phyloP scores from a whole-genome alignment of 2,888 invertebrate species.

The Trachelus tabidus region DNA sequence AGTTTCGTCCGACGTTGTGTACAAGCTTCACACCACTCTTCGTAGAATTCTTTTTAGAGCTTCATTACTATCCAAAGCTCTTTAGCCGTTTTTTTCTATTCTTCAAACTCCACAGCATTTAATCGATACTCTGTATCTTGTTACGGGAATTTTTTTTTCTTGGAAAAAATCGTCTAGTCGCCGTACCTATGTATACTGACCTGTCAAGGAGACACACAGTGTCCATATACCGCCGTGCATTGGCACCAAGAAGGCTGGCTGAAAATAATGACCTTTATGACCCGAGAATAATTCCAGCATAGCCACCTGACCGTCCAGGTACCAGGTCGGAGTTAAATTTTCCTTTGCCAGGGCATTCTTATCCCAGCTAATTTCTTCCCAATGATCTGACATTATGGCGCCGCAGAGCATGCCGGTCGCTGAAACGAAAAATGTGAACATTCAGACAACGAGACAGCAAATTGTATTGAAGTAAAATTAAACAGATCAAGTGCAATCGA shows the following conservation, averaged over 20 bases:
- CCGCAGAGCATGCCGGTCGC: slow-evolving; percentile 82
- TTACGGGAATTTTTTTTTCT: too few species aligned
- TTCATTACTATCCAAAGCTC: too few species aligned
- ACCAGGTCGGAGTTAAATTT: slow-evolving; percentile 76
- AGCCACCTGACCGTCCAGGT: slow-evolving; percentile 81
- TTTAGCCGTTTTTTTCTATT: too few species aligned
- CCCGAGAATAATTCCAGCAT: slow-evolving; percentile 65
- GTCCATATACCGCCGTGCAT: slow-evolving; percentile 95
- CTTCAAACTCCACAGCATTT: too few species aligned
- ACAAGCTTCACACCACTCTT: too few species aligned
- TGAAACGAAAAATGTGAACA: slow-evolving; percentile 20
- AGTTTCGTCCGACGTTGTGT: too few species aligned
- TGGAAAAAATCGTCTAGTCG: too few species aligned
- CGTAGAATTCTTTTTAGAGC: too few species aligned
- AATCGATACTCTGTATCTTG: too few species aligned
- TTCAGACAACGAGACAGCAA: too few species aligned
- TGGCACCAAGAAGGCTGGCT: slow-evolving; percentile 79
- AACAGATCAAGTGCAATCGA: too few species aligned
- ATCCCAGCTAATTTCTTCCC: slow-evolving; percentile 90
- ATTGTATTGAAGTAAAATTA: too few species aligned
- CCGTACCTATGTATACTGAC: slow-evolving; percentile 64
- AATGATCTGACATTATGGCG: slow-evolving; percentile 90
- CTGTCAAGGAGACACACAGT: slow-evolving; percentile 83
- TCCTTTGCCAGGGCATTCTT: slow-evolving; percentile 71
- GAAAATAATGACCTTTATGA: slow-evolving; percentile 37